Percentiles rank a stretch among this genome's conserved stretches.
Conservation (phyloP, 2,113 vertebrate genomes). For the Acanthisitta chloris region DNA sequence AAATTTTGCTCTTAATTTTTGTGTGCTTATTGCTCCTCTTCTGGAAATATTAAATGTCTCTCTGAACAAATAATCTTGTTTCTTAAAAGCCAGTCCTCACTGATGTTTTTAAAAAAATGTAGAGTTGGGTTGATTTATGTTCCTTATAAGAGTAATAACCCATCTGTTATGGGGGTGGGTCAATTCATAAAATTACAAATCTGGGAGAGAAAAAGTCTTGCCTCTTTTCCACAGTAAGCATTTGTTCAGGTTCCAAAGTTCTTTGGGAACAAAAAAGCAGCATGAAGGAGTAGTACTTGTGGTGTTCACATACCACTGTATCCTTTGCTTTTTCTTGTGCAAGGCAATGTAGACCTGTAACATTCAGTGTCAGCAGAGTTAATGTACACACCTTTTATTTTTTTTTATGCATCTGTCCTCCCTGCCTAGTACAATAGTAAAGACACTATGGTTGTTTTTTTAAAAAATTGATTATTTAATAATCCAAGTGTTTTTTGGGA, state of each 20-base stretch:
- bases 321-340: background rate
- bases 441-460: background rate
- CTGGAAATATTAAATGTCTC: conserved; percentile 1
- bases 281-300: background rate
- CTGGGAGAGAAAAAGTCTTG: background rate
- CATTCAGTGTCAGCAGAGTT: background rate
- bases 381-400: background rate
- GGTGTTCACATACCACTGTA: background rate
- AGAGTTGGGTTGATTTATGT: conserved; percentile 18
- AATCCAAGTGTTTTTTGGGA: background rate
- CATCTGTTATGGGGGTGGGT: conserved; percentile 16
- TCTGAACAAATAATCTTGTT: background rate
- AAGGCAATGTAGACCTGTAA: background rate
- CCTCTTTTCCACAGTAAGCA: background rate
- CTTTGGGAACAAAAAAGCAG: background rate
- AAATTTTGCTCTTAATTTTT: background rate
- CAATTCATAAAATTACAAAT: conserved; percentile 46
- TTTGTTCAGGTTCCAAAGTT: conserved; percentile 13
- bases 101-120: background rate
- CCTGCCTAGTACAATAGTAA: background rate
- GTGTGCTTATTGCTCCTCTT: background rate
- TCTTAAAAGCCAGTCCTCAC: background rate
- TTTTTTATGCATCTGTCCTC: background rate
- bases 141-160: conserved; percentile 40
- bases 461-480: background rate